A percentile compares a stretch with the other conserved stretches of the same genome.
Conservation (phyloP, 23 tunicate genomes). For the Halocynthia roretzi region DNA sequence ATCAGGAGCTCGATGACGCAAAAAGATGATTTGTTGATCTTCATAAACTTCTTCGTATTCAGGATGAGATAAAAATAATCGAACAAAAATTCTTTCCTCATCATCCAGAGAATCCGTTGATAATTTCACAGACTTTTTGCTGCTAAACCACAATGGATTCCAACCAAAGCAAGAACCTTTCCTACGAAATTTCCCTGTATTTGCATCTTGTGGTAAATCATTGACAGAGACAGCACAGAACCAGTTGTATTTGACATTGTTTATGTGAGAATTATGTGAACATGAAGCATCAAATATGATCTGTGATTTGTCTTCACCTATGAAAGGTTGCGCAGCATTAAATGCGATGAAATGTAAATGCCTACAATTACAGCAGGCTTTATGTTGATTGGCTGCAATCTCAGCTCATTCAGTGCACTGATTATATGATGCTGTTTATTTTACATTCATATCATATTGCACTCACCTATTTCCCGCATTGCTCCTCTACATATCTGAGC, state of each 20-base stretch:
- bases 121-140: not conserved
- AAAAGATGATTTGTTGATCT: not conserved
- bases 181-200: not conserved
- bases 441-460: not conserved
- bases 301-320: not conserved
- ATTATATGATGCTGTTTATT: not conserved
- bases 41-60: not conserved
- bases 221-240: not conserved
- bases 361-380: not conserved
- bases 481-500: slow-evolving; percentile 13
- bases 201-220: not conserved
- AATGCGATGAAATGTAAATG: not conserved
- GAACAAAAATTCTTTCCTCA: not conserved
- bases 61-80: not conserved
- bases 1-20: not conserved
- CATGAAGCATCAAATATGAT: slow-evolving; percentile 2
- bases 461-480: slow-evolving; percentile 1
- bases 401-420: too few relatives aligned
- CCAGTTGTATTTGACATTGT: slow-evolving; percentile 1
- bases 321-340: not conserved
- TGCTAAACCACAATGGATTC: not conserved
- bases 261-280: not conserved
- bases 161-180: slow-evolving; percentile 10
- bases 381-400: not conserved
- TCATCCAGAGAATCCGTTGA: not conserved